Base-by-base conservation (phyloP, 2,113 vertebrate genomes). In the Hemichromis elongatus region DNA sequence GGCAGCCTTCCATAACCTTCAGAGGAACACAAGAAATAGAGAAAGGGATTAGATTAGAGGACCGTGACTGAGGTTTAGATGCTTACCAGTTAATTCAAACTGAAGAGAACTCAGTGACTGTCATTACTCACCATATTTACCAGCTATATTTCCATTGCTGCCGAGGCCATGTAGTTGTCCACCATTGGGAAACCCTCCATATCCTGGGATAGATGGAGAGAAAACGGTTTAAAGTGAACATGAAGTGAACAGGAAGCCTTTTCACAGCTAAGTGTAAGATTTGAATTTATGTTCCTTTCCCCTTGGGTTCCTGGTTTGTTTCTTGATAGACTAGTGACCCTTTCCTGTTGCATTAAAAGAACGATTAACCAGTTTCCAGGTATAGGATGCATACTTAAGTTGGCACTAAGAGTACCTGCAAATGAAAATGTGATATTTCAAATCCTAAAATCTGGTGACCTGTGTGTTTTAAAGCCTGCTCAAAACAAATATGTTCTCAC, bases 1-100 rank as follows among this genome's bases (percentile, higher is more conserved):
- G 94, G 94, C 83, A 93, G 63, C 50, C 86, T 89, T 50, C 91
- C 94, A 78, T 94, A 92, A 81, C 94, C 95, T 96, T 68, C 11
- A 79, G 9, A 33, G 10, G 33, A 75, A 61, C 19, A 50, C 14
- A 16, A 77, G 2, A 33, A 45, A 68, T 21, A 59, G 6, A 6
- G 19, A 33, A 47, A 50, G 12, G 2, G 16, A n/a, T n/a, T n/a
- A n/a, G n/a, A n/a, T 12, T 5, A 57, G 21, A 66, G 19, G 40
- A 70, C 5, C 1, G 21, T 16, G 2, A 7, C 11, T 35, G 37
- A 68, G 37, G 37, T 61, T 57, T 45, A 4, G 63, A 45, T 30
- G 28, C 14, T 10, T 10, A 19, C 7, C 7, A 42, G 59, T 2
- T 6, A 57, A 80, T 73, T 59, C 55, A 26, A 88, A 21, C 18